Conservation (phyloP, 2,888 invertebrate genomes). For the Eutolmus rufibarbis region DNA sequence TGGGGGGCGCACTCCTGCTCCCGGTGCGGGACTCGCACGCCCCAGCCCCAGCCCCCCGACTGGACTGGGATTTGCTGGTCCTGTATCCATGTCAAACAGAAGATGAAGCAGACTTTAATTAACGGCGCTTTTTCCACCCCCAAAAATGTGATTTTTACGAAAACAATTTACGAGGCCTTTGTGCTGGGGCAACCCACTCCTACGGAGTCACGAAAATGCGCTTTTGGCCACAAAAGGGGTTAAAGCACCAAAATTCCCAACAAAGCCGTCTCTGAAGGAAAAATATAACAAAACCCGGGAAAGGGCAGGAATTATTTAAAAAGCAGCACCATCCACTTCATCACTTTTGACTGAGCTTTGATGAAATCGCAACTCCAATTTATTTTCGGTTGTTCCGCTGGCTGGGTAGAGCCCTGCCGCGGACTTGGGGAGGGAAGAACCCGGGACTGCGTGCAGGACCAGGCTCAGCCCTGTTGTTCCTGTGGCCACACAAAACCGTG, state of each 20-base stretch:
- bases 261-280: constrained; percentile 5
- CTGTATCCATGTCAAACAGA: background rate
- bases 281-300: background rate
- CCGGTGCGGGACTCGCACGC: background rate
- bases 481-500: constrained; percentile 63
- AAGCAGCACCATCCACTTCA: constrained; percentile 40
- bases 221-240: background rate
- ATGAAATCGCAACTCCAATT: constrained; percentile 25
- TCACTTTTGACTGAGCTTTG: constrained; percentile 40
- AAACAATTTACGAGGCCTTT: background rate
- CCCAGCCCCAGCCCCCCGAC: background rate
- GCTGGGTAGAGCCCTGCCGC: background rate
- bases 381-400: constrained; percentile 13
- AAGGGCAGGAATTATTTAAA: background rate
- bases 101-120: constrained; percentile 1
- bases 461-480: constrained; percentile 54
- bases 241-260: constrained; percentile 12
- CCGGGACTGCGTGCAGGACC: constrained; percentile 14
- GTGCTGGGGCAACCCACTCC: background rate
- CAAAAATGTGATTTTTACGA: background rate
- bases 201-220: background rate
- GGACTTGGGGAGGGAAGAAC: background rate
- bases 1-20: background rate
- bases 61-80: background rate
- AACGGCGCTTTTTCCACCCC: background rate